Base-by-base conservation (phyloP, 1,140 invertebrate genomes). In the Anadara kagoshimensis region DNA sequence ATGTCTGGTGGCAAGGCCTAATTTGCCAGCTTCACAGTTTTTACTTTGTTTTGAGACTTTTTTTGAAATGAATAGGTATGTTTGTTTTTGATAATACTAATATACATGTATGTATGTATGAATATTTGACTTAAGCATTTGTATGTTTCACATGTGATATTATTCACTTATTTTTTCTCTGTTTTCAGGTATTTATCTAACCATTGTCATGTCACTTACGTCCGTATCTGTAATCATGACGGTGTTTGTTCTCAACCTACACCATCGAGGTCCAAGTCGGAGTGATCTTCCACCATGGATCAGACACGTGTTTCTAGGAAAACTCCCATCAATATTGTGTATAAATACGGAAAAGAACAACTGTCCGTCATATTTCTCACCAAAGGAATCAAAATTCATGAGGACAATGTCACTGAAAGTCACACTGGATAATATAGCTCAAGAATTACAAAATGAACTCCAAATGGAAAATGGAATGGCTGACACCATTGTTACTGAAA, bases 181-280 rank as follows among this genome's bases (percentile, higher is more conserved):
- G 54, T 56, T 83, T 85, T 22, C 81, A 89, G 89, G 89, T 45
- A 89, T 90, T 44, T 90, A 90, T 76, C 81, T 90, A 59, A 90
- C 89, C 8, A 86, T 89, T 11, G 89, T 87, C 11, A 90, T 90
- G 89, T 86, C 86, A 5, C 82, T 89, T 78, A 90, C 89, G 18
- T 90, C 89, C 16, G 68, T 90, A 68, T 90, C 89, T 5, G 89
- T 90, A 53, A 86, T 90, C 16, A 83, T 90, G 73, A 90, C 89
- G 0, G 89, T 90, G 16, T 85, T 89, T 75, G 88, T 90, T 14
- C 75, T 90, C 24, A 87, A 90, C 74, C 80, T 90, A 12, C 88
- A 90, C 61, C 89, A 90, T 79, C 75, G 87, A n/a, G 85, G 88
- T 11, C 88, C 88, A 8, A 82, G 85, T 63, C 82, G 87, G 67